These are phyloP conservation scores for Dysmachus trigonus DNA, from an alignment of 2,888 invertebrate genomes.

Conservation along the genomic window DNA sequence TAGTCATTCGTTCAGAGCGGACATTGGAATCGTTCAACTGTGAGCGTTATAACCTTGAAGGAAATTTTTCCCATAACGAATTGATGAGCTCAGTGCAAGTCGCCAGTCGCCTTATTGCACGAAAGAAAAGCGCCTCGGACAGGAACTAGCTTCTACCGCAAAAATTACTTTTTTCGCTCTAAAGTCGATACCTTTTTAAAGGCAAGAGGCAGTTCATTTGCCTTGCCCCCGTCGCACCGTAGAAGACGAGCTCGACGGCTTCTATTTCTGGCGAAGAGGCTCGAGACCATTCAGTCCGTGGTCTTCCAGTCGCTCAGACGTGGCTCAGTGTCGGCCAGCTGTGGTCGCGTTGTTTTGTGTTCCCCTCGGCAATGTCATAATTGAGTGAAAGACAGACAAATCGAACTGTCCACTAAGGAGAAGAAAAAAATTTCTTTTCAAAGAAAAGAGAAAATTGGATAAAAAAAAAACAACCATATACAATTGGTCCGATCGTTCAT, in stretches of 20 bases:
- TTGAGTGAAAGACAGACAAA: slow-evolving; percentile 33
- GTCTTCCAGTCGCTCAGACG: slow-evolving; percentile 41
- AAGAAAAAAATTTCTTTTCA: slow-evolving; percentile 39
- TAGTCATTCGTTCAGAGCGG: background rate
- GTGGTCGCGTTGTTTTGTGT: slow-evolving; percentile 28
- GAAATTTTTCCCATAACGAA: background rate
- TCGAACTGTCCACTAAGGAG: background rate
- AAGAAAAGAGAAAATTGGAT: slow-evolving; percentile 39
- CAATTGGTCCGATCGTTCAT: background rate
- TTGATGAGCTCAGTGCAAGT: background rate
- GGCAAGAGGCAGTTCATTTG: background rate
- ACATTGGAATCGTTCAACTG: slow-evolving; percentile 2
- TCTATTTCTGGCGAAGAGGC: too few relatives aligned
- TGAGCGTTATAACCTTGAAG: background rate
- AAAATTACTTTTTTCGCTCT: background rate
- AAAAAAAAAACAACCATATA: too few relatives aligned
- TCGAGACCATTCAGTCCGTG: slow-evolving; percentile 38
- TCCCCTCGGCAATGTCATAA: slow-evolving; percentile 2
- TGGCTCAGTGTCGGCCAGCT: background rate
- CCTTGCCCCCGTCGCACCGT: background rate
- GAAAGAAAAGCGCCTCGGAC: background rate
- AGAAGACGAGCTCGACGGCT: background rate
- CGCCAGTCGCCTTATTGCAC: background rate
- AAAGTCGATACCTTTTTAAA: background rate
- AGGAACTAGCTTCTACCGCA: background rate